phyloP scores from a whole-genome alignment of 2,888 invertebrate species.

The Parnassius smintheus region DNA sequence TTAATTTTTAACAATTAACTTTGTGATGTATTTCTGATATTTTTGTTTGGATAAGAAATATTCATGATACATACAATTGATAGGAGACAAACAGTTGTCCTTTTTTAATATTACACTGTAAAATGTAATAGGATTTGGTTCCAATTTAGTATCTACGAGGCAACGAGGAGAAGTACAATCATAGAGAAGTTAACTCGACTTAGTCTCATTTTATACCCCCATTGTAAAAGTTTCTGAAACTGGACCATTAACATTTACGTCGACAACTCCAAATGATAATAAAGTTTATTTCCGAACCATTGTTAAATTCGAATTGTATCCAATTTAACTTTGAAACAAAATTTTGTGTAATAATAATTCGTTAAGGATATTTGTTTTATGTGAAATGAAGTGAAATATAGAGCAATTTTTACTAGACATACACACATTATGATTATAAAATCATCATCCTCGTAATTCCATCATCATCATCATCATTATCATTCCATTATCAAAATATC shows the following conservation, averaged over 20 bases:
- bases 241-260: slow-evolving; percentile 26
- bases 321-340: slow-evolving; percentile 18
- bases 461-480: too few species aligned
- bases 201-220: slow-evolving; percentile 22
- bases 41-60: too few species aligned
- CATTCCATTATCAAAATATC: too few species aligned
- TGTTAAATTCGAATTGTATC: slow-evolving; percentile 25
- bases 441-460: too few species aligned
- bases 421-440: too few species aligned
- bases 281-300: slow-evolving; percentile 25
- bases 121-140: neutral
- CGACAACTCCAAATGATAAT: slow-evolving; percentile 24
- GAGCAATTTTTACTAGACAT: too few species aligned
- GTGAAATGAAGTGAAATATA: neutral
- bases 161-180: slow-evolving; percentile 17
- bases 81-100: neutral
- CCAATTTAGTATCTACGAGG: slow-evolving; percentile 12
- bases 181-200: slow-evolving; percentile 18
- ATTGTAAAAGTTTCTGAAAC: slow-evolving; percentile 25
- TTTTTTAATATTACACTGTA: neutral
- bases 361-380: neutral
- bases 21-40: too few species aligned
- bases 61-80: too few species aligned
- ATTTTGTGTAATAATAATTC: neutral
- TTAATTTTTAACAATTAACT: too few species aligned